Evolutionary conservation across 1,140 invertebrate species (phyloP), one percentile per base, ranked within the genome.

Genomic region (Brachionus angularis): DNA sequence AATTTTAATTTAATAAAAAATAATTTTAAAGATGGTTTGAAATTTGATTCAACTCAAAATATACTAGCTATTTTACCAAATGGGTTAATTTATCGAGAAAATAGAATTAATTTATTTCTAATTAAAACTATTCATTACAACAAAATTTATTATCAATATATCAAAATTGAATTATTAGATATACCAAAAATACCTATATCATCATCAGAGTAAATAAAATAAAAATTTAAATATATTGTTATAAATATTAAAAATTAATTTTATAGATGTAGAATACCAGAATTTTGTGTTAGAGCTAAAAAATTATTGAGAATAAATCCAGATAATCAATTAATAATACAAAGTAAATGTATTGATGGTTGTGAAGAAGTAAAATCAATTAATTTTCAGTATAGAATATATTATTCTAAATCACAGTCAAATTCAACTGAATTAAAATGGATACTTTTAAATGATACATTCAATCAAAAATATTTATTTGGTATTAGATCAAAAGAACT

Each of bases 141-240:
- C 21, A 34, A 55, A 16, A 55, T 18, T 5, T 55, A 55, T 55
- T 33, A 55, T 21, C 52, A 55, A n/a, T 33, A 18, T n/a, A 16
- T 55, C 21, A 31, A 55, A 55, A 31, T 55, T 18, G 16, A 55
- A 55, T 33, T 34, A 16, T 27, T 33, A 10, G 16, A 55, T 33
- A 10, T 55, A 18, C 34, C 8, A 3, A 31, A 55, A 55, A 31
- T 55, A 55, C 52, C 52, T 3, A 55, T 55, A 12, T 12, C 27
- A 14, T 34, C 31, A 5, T 33, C 34, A 7, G 21, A 29, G 52
- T 55, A 36, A 55, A 18, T 16, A 16, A 16, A 52, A 27, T n/a
- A n/a, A n/a, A n/a, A n/a, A n/a, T n/a, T n/a, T n/a, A n/a, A n/a
- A n/a, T n/a, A n/a, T n/a, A n/a, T n/a, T n/a, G n/a, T n/a, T n/a